Conservation (phyloP, 2,888 invertebrate genomes). For the Spilosoma lubricipeda region DNA sequence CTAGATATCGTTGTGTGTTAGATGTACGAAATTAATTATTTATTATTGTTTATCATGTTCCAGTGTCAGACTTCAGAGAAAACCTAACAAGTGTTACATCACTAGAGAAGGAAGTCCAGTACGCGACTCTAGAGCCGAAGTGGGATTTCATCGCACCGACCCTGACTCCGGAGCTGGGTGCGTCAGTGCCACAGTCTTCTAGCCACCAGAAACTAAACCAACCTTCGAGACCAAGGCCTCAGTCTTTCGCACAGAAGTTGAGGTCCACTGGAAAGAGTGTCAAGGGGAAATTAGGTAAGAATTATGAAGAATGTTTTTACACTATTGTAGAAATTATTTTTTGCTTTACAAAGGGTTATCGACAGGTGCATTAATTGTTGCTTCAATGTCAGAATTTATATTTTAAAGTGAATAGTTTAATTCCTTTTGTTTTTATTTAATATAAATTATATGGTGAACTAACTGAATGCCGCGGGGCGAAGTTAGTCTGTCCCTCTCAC, state of each 20-base stretch:
- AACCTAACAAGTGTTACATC: conserved; percentile 81
- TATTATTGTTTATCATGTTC: background rate
- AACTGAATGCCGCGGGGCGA: too few species aligned
- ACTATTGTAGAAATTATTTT: too few species aligned
- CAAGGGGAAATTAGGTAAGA: conserved; percentile 87
- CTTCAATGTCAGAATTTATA: too few species aligned
- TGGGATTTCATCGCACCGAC: conserved; percentile 66
- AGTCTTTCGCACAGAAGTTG: conserved; percentile 95
- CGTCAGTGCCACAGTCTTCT: conserved; percentile 46
- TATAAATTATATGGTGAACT: too few species aligned
- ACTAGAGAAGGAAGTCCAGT: conserved; percentile 73
- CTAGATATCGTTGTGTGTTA: too few species aligned
- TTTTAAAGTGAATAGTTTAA: too few species aligned
- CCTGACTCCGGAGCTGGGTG: conserved; percentile 52
- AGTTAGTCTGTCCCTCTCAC: too few species aligned
- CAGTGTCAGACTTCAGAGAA: conserved; percentile 89
- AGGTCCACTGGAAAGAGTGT: conserved; percentile 94
- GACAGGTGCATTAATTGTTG: too few species aligned
- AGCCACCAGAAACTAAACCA: conserved; percentile 55
- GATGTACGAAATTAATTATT: too few species aligned
- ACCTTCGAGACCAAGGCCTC: conserved; percentile 86
- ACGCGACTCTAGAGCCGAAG: conserved; percentile 68
- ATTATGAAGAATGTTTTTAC: background rate
- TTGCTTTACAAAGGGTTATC: too few species aligned
- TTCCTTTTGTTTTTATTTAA: too few species aligned